A percentile compares a stretch with the other conserved stretches of the same genome.
phyloP scores from a whole-genome alignment of 2,888 invertebrate species.

The Volucella inanis region DNA sequence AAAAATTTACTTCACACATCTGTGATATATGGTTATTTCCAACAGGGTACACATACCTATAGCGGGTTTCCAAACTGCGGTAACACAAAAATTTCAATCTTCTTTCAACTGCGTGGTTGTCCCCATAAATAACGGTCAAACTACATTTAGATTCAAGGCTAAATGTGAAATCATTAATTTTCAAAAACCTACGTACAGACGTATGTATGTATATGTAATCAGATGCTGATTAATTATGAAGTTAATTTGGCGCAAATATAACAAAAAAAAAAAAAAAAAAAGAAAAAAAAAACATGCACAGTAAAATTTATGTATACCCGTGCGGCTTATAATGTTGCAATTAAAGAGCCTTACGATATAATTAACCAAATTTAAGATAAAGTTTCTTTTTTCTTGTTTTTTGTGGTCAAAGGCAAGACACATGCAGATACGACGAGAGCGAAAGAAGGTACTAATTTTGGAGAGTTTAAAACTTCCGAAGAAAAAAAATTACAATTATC shows the following conservation, averaged over 20 bases:
- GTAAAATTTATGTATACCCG: neutral
- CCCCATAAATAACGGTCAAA: constrained; percentile 3
- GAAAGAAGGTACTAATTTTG: too few species aligned
- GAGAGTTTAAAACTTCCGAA: too few species aligned
- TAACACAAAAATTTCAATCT: constrained; percentile 19
- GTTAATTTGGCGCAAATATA: constrained; percentile 1
- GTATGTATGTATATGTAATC: neutral
- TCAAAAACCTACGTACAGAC: neutral
- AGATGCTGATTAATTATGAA: constrained; percentile 2
- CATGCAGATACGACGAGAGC: too few species aligned
- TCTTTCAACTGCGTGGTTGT: neutral
- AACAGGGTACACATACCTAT: constrained; percentile 10
- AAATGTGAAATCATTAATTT: constrained; percentile 25
- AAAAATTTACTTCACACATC: neutral
- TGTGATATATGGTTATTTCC: neutral
- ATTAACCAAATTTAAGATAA: too few species aligned
- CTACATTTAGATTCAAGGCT: constrained; percentile 37
- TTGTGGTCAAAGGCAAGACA: too few species aligned
- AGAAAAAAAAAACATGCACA: neutral
- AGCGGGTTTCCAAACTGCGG: constrained; percentile 13
- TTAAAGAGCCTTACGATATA: too few species aligned
- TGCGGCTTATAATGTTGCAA: too few species aligned
- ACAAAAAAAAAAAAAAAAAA: neutral
- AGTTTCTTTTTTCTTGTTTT: too few species aligned
- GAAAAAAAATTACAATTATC: too few species aligned